Conservation (phyloP, 2,888 invertebrate species). For the Philereme vetulata region DNA sequence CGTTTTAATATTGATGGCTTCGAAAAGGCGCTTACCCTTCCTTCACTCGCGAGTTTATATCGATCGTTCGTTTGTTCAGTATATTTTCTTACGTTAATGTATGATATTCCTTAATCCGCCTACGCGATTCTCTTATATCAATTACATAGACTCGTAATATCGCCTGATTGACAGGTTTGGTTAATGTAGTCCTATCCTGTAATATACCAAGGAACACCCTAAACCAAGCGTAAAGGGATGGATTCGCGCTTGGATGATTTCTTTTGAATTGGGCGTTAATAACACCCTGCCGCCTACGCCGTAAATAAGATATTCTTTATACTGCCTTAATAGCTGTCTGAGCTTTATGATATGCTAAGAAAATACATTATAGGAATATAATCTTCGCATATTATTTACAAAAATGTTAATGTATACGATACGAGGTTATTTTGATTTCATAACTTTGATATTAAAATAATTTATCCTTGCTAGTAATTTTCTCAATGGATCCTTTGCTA, state of each 20-base stretch:
- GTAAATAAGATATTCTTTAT: constrained; percentile 50
- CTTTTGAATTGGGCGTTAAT: constrained; percentile 59
- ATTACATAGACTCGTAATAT: constrained; percentile 61
- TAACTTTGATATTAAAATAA: constrained; percentile 11
- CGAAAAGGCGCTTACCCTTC: constrained; percentile 15
- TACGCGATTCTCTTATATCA: constrained; percentile 53
- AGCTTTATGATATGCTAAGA: constrained; percentile 35
- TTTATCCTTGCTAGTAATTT: constrained; percentile 2
- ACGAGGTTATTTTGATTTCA: constrained; percentile 16
- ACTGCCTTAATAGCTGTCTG: constrained; percentile 41
- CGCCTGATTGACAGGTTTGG: constrained; percentile 68
- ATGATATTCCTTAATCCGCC: constrained; percentile 37
- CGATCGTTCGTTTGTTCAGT: constrained; percentile 44
- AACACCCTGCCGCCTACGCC: constrained; percentile 49
- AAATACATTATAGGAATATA: constrained; percentile 31
- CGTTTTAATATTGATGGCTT: constrained; percentile 46
- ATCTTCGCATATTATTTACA: constrained; percentile 23
- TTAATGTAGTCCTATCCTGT: constrained; percentile 56
- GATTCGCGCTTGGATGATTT: constrained; percentile 56
- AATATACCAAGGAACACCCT: constrained; percentile 49
- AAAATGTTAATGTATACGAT: constrained; percentile 14
- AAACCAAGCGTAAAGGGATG: constrained; percentile 58
- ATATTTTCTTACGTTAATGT: constrained; percentile 22
- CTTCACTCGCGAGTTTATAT: constrained; percentile 24
- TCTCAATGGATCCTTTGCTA: not conserved